Evolutionary conservation across 2,888 invertebrate species (phyloP).

Genomic region (Tenthredo scrophulariae): DNA sequence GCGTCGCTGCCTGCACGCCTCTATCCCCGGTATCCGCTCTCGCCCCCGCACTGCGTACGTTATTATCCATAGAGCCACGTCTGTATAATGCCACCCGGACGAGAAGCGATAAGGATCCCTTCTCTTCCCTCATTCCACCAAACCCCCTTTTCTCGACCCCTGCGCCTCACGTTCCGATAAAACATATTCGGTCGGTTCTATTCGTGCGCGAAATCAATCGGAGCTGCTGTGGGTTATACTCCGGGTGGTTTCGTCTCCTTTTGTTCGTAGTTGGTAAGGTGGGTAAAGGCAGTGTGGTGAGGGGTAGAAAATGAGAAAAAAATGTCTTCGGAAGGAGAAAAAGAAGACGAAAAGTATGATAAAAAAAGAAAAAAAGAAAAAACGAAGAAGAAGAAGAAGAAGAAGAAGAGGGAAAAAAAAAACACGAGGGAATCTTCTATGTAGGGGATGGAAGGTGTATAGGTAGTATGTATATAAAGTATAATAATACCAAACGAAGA

Average conservation of each 20-base stretch:
- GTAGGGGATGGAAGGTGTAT: not conserved
- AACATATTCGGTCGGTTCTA: conserved; percentile 45
- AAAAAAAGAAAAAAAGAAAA: conserved; percentile 47
- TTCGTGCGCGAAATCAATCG: conserved; percentile 50
- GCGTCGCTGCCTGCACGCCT: conserved; percentile 67
- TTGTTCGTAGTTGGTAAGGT: conserved; percentile 36
- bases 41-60: conserved; percentile 51
- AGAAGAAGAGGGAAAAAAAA: not conserved
- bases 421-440: not conserved
- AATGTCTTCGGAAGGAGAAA: not conserved
- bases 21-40: conserved; percentile 18
- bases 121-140: conserved; percentile 61
- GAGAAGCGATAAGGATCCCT: conserved; percentile 45
- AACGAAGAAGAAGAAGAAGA: conserved; percentile 16
- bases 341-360: conserved; percentile 22
- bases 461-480: not conserved
- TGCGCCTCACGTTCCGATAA: conserved; percentile 64
- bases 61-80: conserved; percentile 54
- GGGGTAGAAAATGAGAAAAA: conserved; percentile 20
- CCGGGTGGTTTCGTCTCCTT: conserved; percentile 24
- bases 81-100: conserved; percentile 49
- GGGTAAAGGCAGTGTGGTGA: not conserved
- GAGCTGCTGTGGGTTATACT: conserved; percentile 44
- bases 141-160: conserved; percentile 58
- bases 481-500: conserved; percentile 12